Percentiles rank a stretch among this genome's conserved stretches.
Conservation (phyloP, 2,113 vertebrate genomes). For the Phalacrocorax pelagicus region DNA sequence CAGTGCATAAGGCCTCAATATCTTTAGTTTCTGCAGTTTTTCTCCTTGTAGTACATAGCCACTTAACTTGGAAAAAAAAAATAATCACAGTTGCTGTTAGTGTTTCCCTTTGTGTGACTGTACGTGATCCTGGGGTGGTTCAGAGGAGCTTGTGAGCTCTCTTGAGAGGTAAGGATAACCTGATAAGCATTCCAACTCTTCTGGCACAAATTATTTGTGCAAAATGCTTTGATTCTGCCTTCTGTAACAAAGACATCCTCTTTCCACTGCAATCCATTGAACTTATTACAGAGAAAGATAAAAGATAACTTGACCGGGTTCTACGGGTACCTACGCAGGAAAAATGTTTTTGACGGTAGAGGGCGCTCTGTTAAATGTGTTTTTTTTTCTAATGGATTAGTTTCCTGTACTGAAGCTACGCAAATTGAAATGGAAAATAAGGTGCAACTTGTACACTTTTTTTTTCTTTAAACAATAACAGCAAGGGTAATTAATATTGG, state of each 20-base stretch:
- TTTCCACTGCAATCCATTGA: background rate
- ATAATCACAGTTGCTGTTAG: background rate
- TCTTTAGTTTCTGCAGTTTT: background rate
- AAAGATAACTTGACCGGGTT: background rate
- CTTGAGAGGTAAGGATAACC: constrained; percentile 1
- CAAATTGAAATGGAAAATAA: background rate
- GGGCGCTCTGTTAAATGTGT: background rate
- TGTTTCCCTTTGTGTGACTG: background rate
- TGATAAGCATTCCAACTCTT: background rate
- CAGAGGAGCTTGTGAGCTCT: background rate
- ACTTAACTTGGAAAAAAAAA: background rate
- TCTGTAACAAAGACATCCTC: background rate
- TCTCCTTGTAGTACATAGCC: background rate
- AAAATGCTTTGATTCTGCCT: background rate
- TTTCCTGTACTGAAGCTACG: background rate
- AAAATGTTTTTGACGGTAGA: background rate
- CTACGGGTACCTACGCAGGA: background rate
- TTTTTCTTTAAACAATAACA: background rate
- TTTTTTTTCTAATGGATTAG: background rate
- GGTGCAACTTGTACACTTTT: background rate
- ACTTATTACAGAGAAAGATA: background rate
- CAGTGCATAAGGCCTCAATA: background rate
- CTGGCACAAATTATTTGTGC: constrained; percentile 10
- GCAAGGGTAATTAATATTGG: background rate
- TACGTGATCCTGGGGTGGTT: background rate